Conservation (phyloP, 2,113 vertebrate species). For the Chamaea fasciata region DNA sequence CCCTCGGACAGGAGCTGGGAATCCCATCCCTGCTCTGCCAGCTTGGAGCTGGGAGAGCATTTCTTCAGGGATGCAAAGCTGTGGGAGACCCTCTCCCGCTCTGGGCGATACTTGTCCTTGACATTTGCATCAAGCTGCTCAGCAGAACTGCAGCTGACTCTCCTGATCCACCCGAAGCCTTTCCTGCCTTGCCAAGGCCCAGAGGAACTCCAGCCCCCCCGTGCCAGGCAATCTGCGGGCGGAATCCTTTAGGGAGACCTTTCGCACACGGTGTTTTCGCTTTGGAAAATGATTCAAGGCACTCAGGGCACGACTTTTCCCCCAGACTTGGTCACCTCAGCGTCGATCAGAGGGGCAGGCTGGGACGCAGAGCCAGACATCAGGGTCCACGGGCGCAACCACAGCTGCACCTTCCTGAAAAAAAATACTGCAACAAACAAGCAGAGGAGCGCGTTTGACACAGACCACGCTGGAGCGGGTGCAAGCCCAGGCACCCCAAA, state of each 20-base stretch:
- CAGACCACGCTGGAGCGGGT: not conserved
- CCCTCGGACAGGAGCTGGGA: not conserved
- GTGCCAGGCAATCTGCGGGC: not conserved
- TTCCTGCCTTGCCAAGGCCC: not conserved
- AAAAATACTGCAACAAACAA: not conserved
- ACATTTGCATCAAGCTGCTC: not conserved
- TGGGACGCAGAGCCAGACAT: not conserved
- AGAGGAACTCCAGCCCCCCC: not conserved
- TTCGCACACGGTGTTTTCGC: accelerated
- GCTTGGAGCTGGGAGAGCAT: not conserved
- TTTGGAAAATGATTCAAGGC: not conserved
- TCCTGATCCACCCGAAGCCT: not conserved
- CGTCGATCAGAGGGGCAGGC: accelerated
- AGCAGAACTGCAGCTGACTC: not conserved
- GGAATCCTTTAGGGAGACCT: not conserved
- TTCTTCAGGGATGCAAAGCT: not conserved
- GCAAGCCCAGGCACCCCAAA: not conserved
- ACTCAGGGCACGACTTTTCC: not conserved
- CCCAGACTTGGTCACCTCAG: not conserved
- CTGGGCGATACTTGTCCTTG: not conserved
- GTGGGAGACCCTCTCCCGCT: accelerated
- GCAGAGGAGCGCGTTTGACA: accelerated
- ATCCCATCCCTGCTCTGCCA: not conserved
- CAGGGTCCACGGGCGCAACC: not conserved
- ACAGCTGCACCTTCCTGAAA: not conserved